These are phyloP conservation scores for Brachionus rubens DNA, from an alignment of 1,140 invertebrate species.

Conservation along the genomic window DNA sequence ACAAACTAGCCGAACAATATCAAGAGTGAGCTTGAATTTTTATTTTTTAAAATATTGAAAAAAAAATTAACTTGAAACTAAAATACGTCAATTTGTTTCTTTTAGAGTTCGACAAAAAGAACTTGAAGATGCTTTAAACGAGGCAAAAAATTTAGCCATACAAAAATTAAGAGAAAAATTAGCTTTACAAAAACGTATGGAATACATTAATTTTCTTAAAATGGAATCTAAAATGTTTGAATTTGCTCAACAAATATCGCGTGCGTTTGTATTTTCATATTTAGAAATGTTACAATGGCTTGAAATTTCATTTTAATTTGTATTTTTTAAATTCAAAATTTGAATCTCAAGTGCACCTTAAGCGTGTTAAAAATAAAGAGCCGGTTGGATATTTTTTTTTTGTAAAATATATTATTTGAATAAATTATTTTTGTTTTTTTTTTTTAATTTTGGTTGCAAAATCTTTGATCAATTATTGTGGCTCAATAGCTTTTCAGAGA, in stretches of 20 bases:
- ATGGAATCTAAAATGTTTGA: conserved; percentile 40
- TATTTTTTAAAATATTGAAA: neutral
- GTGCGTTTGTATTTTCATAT: conserved; percentile 45
- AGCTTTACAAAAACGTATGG: conserved; percentile 12
- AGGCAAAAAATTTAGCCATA: conserved; percentile 28
- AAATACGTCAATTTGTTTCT: too few species aligned
- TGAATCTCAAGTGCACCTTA: too few species aligned
- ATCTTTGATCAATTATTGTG: too few species aligned
- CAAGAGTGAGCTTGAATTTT: conserved; percentile 1
- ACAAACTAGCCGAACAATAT: conserved; percentile 19
- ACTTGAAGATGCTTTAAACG: conserved; percentile 2
- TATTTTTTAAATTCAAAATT: too few species aligned
- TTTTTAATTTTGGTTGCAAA: too few species aligned
- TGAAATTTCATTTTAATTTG: conserved; percentile 23
- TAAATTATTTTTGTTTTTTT: too few species aligned
- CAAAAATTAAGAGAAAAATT: conserved; percentile 27
- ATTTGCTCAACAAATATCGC: conserved; percentile 14
- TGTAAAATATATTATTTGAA: too few species aligned
- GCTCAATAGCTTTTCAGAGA: too few species aligned
- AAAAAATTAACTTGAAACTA: neutral
- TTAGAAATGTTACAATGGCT: conserved; percentile 42
- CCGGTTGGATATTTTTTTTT: too few species aligned
- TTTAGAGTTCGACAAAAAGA: conserved; percentile 28
- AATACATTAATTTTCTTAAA: conserved; percentile 32
- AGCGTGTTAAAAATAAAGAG: too few species aligned